Evolutionary conservation across 2,888 invertebrate species (phyloP), one percentile per base, ranked within the genome.

Genomic region (Drosophila subsilvestris): DNA sequence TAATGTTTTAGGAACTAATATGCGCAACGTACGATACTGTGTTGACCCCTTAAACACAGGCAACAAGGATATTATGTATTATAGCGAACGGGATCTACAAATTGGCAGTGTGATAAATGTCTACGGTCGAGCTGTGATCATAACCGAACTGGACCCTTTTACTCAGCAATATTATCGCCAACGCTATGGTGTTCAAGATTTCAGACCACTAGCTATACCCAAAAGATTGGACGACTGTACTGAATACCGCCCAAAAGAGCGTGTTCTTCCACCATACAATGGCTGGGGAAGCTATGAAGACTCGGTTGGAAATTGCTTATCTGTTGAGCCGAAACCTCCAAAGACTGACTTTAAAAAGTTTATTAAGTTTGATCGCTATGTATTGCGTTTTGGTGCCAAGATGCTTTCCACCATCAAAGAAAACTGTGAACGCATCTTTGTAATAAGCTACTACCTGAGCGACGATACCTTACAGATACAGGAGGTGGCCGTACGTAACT

Each of bases 211-310:
- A n/a, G 63, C 83, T 0, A 75, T 84, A 42, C 92, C 92, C 0
- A 76, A 63, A 3, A 76, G 88, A 37, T 76, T 79, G 2, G 88
- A 89, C 25, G 80, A 87, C 2, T 86, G 80, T 32, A 65, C 74
- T 7, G 57, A 63, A 0, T 59, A 55, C 12, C 54, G 61, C 17
- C 17, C 37, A 1, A 59, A 50, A 0, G 79, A 90, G 12, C 80
- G 90, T 3, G 76, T 85, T 76, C 88, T 96, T 48, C 98, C 98
- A 0, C 97, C 98, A 0, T 98, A 96, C 94, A 98, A 98, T 89
- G 98, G 98, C 3, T 97, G 95, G 92, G 98, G 98, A 0, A 94
- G 95, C 0, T 96, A 97, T 88, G 97, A 97, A 71, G 98, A 98
- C 90, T 97, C 98, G 0, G 96, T 97, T 3, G 96, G 96, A 79